Percentiles rank a stretch among this genome's conserved stretches.
These are phyloP conservation scores for Chelonus insularis DNA, from an alignment of 1,140 invertebrate genomes.

Conservation along the genomic window DNA sequence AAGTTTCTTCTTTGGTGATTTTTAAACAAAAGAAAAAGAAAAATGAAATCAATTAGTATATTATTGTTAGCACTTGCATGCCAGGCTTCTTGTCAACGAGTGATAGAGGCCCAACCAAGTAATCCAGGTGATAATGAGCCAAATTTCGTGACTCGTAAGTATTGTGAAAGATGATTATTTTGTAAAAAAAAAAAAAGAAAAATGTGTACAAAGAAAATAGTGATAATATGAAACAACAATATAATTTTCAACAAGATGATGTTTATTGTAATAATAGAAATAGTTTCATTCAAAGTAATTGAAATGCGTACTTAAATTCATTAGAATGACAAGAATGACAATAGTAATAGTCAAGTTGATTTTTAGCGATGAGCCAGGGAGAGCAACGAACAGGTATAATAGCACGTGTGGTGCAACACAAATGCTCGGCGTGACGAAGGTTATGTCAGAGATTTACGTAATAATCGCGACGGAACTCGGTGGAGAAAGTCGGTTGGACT, in stretches of 20 bases:
- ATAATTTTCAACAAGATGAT: too few species aligned
- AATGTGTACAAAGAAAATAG: too few species aligned
- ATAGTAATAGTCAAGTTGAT: slow-evolving; percentile 1
- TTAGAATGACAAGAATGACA: slow-evolving; percentile 13
- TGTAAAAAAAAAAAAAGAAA: slow-evolving; percentile 6
- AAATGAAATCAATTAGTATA: slow-evolving; percentile 24
- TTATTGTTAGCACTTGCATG: slow-evolving; percentile 28
- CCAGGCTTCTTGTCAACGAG: slow-evolving; percentile 12
- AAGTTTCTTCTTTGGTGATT: too few species aligned
- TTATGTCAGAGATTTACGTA: slow-evolving; percentile 59
- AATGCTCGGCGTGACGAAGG: slow-evolving; percentile 54
- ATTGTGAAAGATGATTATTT: neutral
- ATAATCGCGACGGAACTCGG: slow-evolving; percentile 32
- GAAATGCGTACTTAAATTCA: too few species aligned
- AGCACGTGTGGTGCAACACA: slow-evolving; percentile 52
- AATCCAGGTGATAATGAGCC: slow-evolving; percentile 43
- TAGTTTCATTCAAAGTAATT: too few species aligned
- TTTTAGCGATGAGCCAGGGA: slow-evolving; percentile 1
- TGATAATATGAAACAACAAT: too few species aligned
- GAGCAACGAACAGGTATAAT: slow-evolving; percentile 24
- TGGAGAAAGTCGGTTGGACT: slow-evolving; percentile 35
- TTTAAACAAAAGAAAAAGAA: neutral
- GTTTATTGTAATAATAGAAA: too few species aligned
- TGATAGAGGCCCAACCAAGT: slow-evolving; percentile 13
- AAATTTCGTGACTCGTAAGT: slow-evolving; percentile 54